Evolutionary conservation across 2,113 vertebrate species (phyloP).

Genomic region (Hippolais icterina): DNA sequence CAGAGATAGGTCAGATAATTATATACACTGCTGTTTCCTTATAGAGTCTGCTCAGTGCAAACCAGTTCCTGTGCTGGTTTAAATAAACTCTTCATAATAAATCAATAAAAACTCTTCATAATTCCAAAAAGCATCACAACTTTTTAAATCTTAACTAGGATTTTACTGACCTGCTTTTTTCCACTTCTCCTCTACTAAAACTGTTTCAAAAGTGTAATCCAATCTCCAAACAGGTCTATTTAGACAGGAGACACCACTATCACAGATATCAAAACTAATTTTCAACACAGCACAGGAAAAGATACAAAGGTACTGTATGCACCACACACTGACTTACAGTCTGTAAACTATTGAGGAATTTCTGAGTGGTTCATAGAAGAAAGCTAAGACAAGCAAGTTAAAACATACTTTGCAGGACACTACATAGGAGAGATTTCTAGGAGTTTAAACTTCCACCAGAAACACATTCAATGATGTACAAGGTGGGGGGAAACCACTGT

Average conservation of each 20-base stretch:
- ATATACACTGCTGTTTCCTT: neutral
- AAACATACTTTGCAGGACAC: neutral
- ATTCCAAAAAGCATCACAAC: neutral
- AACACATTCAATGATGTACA: neutral
- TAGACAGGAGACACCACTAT: neutral
- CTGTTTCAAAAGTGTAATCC: neutral
- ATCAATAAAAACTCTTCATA: neutral
- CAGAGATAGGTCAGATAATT: neutral
- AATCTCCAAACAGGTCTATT: neutral
- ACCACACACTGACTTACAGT: neutral
- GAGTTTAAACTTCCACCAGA: neutral
- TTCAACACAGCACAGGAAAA: neutral
- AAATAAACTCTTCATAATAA: neutral
- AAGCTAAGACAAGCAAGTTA: neutral
- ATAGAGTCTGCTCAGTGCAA: neutral
- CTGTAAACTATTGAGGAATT: neutral
- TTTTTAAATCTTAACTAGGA: neutral
- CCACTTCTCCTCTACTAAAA: neutral
- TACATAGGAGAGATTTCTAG: neutral
- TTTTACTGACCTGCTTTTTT: slow-evolving; percentile 10
- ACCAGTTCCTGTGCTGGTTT: neutral
- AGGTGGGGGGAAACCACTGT: neutral
- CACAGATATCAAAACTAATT: slow-evolving; percentile 1
- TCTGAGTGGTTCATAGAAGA: neutral
- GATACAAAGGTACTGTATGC: neutral